Base-by-base conservation (phyloP, 2,888 invertebrate species). In the Erebia ligea region DNA sequence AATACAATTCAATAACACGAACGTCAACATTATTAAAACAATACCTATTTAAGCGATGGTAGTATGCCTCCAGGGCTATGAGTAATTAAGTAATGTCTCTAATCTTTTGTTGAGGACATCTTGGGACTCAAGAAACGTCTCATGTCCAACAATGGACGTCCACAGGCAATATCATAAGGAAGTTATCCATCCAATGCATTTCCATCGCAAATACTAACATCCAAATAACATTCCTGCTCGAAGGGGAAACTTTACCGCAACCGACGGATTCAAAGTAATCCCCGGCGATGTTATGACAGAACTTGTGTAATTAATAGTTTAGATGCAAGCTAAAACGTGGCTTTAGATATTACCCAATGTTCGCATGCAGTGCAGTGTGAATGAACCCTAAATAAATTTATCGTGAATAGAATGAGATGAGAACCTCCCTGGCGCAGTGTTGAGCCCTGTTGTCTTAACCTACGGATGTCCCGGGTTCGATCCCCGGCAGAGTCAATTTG, bases 51-150 rank as follows among this genome's bases (percentile, higher is more conserved):
- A n/a, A n/a, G n/a, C n/a, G n/a, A n/a, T n/a, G n/a, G n/a, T n/a
- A n/a, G n/a, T n/a, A n/a, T n/a, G n/a, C n/a, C n/a, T n/a, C n/a
- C 58, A 58, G 52, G 76, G 76, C 79, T 79, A 85, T 82, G 80
- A 84, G 83, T 83, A 85, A 87, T 86, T 82, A 83, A 78, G 77
- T 76, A 76, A 78, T 79, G 76, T 82, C 82, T 84, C 84, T 84
- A 84, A 81, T 85, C 84, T 86, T 82, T 83, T 34, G 6, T 6
- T 34, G 34, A 6, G 5, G 34, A 34, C 6, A 34, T 34, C 34
- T 34, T 34, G 34, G 34, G 34, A 34, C 34, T 34, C 34, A 6
- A 2, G 34, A 6, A 34, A 34, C 34, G 34, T 34, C 34, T 34
- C 34, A 6, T 34, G 34, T 34, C 34, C 42, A 42, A 42, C 42